A percentile compares a stretch with the other conserved stretches of the same genome.
phyloP scores from a whole-genome alignment of 2,797 vertebrate genomes.

The Xiphophorus birchmanni region DNA sequence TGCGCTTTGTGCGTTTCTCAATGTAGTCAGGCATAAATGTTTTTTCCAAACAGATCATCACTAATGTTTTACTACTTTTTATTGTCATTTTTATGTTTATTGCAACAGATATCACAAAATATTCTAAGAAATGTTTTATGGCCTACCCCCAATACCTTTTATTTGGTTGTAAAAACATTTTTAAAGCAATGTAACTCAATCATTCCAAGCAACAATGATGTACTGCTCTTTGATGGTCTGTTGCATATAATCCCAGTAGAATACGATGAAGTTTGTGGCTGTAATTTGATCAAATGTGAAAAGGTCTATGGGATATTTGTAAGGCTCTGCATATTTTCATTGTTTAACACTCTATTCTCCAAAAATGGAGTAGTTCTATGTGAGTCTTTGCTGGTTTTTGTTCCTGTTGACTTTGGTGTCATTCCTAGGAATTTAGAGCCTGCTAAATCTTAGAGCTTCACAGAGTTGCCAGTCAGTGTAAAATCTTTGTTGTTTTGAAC shows the following conservation, averaged over 20 bases:
- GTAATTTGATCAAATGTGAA: neutral
- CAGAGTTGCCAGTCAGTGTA: conserved; percentile 31
- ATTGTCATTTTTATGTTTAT: neutral
- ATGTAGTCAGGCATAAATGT: neutral
- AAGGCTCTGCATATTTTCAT: neutral
- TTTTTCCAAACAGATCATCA: neutral
- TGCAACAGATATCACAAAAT: neutral
- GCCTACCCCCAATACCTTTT: neutral
- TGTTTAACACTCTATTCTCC: conserved; percentile 30
- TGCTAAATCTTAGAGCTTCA: conserved; percentile 32
- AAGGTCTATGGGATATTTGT: neutral
- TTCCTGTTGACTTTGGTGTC: conserved; percentile 58
- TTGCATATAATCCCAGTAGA: neutral
- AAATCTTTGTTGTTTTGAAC: conserved; percentile 9
- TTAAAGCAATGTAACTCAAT: neutral
- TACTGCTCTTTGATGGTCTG: neutral
- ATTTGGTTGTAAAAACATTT: neutral
- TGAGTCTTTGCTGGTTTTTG: conserved; percentile 31
- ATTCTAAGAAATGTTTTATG: neutral
- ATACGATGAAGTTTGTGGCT: neutral
- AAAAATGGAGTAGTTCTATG: conserved; percentile 32
- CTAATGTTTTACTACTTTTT: neutral
- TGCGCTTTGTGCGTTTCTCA: neutral
- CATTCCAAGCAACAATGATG: neutral
- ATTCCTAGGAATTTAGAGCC: conserved; percentile 51